Conservation (phyloP, 2,113 vertebrate genomes). For the Mustelus asterias region DNA sequence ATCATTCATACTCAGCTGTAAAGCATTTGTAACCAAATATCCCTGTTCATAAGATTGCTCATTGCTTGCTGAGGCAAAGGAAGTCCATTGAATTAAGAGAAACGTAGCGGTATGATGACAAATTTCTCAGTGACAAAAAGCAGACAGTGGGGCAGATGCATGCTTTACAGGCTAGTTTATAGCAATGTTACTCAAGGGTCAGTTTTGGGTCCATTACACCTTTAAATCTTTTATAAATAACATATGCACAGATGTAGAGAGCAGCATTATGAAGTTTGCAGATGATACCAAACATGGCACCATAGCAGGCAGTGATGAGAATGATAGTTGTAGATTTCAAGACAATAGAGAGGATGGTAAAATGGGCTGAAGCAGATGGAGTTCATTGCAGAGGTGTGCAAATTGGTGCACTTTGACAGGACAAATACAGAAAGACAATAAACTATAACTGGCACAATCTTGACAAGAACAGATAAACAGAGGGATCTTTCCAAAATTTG, state of each 20-base stretch:
- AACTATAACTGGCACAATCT: background rate
- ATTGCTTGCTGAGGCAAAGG: background rate
- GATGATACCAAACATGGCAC: background rate
- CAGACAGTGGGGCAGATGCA: background rate
- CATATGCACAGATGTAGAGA: background rate
- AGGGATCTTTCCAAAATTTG: background rate
- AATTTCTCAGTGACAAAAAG: background rate
- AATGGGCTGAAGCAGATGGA: background rate
- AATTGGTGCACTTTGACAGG: background rate
- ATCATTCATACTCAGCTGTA: background rate
- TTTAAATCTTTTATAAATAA: background rate
- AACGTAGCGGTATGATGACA: background rate
- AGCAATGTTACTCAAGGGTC: background rate
- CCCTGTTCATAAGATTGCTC: background rate
- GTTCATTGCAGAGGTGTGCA: background rate
- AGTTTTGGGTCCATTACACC: background rate
- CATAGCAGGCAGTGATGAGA: background rate
- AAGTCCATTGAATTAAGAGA: background rate
- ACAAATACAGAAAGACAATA: background rate
- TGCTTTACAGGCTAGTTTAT: background rate
- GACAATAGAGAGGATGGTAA: background rate
- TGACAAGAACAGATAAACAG: background rate
- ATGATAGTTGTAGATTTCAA: background rate
- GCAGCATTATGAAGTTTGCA: background rate
- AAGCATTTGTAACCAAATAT: background rate